A percentile compares a stretch with the other conserved stretches of the same genome.
phyloP scores from a whole-genome alignment of 2,797 vertebrate genomes.

The Sebastes iracundus region DNA sequence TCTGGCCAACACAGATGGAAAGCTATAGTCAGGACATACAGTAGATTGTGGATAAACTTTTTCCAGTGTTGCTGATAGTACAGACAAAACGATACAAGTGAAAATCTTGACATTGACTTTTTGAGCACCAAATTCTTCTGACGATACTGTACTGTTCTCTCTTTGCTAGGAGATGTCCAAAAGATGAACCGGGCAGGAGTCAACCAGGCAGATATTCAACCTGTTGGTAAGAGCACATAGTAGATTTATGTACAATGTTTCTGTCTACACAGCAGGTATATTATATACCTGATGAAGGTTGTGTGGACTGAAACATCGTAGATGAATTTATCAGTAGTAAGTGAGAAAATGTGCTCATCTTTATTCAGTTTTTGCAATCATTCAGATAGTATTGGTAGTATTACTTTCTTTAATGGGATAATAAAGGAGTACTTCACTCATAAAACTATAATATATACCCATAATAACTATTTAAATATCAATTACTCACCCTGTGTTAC shows the following conservation, averaged over 20 bases:
- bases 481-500: too few species aligned
- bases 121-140: background rate
- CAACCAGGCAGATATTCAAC: conserved; percentile 83
- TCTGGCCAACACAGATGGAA: conserved; percentile 10
- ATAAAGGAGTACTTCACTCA: background rate
- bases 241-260: fast-evolving
- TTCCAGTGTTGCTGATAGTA: background rate
- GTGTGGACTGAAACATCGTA: background rate
- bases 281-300: background rate
- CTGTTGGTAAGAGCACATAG: conserved; percentile 72
- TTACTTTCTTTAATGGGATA: background rate
- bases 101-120: background rate
- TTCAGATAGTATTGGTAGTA: background rate
- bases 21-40: background rate
- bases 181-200: conserved; percentile 78
- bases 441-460: too few species aligned
- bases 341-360: fast-evolving
- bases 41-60: background rate
- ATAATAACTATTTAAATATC: too few species aligned
- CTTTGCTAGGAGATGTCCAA: conserved; percentile 74
- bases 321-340: background rate
- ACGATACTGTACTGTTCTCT: background rate
- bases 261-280: background rate
- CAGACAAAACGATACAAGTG: background rate
- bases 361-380: background rate